These are phyloP conservation scores for Acanthornis magna DNA, from an alignment of 2,797 vertebrate species.

Conservation along the genomic window DNA sequence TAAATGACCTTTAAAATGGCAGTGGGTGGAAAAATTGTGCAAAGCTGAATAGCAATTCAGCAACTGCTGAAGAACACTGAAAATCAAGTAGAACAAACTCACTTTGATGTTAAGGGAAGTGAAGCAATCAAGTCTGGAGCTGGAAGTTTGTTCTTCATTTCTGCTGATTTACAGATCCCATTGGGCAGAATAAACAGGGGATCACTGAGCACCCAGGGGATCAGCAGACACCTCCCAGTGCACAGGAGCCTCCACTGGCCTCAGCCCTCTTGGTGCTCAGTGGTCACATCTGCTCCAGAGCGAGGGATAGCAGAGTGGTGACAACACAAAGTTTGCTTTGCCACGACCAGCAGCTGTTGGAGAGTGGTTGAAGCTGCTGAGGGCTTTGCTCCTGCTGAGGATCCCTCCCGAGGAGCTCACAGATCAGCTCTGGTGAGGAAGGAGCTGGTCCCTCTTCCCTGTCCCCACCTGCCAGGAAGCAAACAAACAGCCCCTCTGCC, in stretches of 20 bases:
- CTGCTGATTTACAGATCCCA: not conserved
- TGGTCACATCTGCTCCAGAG: not conserved
- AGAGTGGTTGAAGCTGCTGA: not conserved
- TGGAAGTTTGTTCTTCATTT: not conserved
- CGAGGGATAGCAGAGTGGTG: not conserved
- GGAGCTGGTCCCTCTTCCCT: not conserved
- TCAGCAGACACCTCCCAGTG: accelerated
- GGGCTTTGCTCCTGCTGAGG: not conserved
- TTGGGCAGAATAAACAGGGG: not conserved
- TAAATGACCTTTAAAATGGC: constrained; percentile 58
- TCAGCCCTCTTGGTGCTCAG: not conserved
- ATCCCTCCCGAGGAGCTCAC: accelerated
- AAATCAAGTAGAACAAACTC: not conserved
- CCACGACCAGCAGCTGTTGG: not conserved
- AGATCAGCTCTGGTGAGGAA: not conserved
- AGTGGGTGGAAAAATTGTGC: not conserved
- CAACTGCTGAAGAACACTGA: not conserved
- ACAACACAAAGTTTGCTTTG: not conserved
- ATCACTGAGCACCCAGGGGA: not conserved
- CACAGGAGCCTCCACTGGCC: not conserved
- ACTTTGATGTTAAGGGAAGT: not conserved
- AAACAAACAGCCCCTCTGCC: not conserved
- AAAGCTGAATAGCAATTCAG: constrained; percentile 2
- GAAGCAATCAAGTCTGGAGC: not conserved
- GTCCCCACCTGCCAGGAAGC: not conserved